A percentile compares a stretch with the other conserved stretches of the same genome.
These are phyloP conservation scores for Rhinophrynus dorsalis DNA, from an alignment of 2,797 vertebrate genomes.

Conservation along the genomic window DNA sequence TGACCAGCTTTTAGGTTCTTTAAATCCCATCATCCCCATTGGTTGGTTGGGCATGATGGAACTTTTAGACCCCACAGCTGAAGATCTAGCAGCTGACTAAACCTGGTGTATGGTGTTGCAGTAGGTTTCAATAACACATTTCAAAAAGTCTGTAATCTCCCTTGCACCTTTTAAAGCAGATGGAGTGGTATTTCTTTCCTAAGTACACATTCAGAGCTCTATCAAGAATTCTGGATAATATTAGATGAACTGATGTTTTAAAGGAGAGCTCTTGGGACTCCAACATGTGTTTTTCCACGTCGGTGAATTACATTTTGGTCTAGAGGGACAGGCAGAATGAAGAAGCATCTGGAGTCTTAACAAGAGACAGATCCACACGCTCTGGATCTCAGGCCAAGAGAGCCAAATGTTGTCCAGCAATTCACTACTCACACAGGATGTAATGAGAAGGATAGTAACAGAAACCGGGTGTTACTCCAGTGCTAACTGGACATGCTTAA, in stretches of 20 bases:
- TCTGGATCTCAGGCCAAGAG: neutral
- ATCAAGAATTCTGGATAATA: too few relatives aligned
- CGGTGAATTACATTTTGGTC: neutral
- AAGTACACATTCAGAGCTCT: too few relatives aligned
- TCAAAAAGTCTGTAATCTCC: too few relatives aligned
- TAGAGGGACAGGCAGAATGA: neutral
- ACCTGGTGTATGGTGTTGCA: too few relatives aligned
- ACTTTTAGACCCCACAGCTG: too few relatives aligned
- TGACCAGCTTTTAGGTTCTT: too few relatives aligned
- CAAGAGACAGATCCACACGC: neutral
- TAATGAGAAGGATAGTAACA: neutral
- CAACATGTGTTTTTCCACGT: constrained; percentile 6
- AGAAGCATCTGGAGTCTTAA: constrained; percentile 1
- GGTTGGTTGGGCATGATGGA: too few relatives aligned
- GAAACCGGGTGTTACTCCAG: neutral
- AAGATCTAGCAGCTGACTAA: too few relatives aligned
- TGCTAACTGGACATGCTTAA: neutral
- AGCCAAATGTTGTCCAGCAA: neutral
- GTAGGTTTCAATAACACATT: too few relatives aligned
- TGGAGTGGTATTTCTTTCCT: too few relatives aligned
- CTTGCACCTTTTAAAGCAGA: too few relatives aligned
- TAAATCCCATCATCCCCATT: too few relatives aligned
- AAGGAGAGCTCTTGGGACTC: neutral
- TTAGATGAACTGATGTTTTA: neutral
- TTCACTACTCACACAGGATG: neutral